phyloP scores from a whole-genome alignment of 1,140 invertebrate species.

The Triops cancriformis region DNA sequence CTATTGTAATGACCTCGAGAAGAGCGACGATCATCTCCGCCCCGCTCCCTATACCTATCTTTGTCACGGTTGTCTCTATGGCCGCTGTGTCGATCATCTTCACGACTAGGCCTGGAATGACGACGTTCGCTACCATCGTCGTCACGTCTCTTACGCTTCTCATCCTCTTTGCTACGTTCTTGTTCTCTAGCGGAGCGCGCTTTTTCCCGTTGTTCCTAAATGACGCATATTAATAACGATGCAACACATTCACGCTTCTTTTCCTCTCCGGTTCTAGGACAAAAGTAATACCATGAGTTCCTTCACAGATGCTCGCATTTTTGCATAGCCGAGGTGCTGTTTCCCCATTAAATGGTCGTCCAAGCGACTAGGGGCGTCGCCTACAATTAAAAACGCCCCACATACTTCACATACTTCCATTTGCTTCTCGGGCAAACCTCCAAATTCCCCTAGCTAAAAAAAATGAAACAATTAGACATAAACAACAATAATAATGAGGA shows the following conservation, averaged over 20 bases:
- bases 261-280: background rate
- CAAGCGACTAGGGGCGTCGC: constrained; percentile 47
- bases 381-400: constrained; percentile 95
- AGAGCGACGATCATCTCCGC: background rate
- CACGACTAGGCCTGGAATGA: background rate
- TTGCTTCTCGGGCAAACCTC: constrained; percentile 75
- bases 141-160: constrained; percentile 15
- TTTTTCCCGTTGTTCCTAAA: constrained; percentile 24
- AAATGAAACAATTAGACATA: constrained; percentile 22
- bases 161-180: constrained; percentile 20
- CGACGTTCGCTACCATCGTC: constrained; percentile 21
- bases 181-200: constrained; percentile 22
- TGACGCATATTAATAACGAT: background rate
- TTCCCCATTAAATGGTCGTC: constrained; percentile 43
- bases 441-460: constrained; percentile 25
- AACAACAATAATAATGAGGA: background rate
- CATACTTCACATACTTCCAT: constrained; percentile 99
- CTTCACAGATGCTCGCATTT: constrained; percentile 56
- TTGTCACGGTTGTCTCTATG: constrained; percentile 2
- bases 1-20: constrained; percentile 15
- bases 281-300: constrained; percentile 40
- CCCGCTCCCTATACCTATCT: background rate
- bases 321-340: constrained; percentile 87
- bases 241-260: background rate
- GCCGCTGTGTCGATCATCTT: constrained; percentile 15